A percentile compares a stretch with the other conserved stretches of the same genome.
phyloP scores from a whole-genome alignment of 2,797 vertebrate species.

The Kryptolebias ocellatus region DNA sequence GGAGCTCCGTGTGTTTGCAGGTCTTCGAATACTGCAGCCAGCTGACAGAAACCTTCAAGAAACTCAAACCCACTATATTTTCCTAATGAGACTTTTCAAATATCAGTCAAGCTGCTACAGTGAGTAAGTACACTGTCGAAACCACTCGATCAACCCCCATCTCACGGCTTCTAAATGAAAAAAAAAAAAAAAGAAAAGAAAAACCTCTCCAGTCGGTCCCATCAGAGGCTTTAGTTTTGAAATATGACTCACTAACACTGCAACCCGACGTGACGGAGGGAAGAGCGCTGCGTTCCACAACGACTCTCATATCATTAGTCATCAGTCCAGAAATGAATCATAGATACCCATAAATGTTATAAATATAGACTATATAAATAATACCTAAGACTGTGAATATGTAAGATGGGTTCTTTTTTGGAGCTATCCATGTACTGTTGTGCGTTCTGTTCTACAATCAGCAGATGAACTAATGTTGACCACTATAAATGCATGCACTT shows the following conservation, averaged over 20 bases:
- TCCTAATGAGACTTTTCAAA: constrained; percentile 68
- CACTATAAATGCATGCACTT: constrained; percentile 86
- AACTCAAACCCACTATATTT: constrained; percentile 52
- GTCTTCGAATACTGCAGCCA: constrained; percentile 40
- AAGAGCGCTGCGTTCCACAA: constrained; percentile 61
- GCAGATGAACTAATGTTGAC: constrained; percentile 77
- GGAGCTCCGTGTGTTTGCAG: constrained; percentile 12
- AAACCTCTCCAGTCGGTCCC: constrained; percentile 54
- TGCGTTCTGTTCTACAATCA: constrained; percentile 78
- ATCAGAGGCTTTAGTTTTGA: constrained; percentile 76
- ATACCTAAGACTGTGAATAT: constrained; percentile 86
- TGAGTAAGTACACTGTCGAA: constrained; percentile 62
- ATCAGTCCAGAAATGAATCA: constrained; percentile 72
- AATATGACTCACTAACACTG: constrained; percentile 71
- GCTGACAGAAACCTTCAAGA: constrained; percentile 38
- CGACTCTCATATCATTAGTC: constrained; percentile 73
- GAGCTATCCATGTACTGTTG: constrained; percentile 79
- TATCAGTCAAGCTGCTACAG: constrained; percentile 73
- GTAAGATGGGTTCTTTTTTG: constrained; percentile 75
- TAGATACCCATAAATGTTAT: constrained; percentile 77
- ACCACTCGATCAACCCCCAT: constrained; percentile 62
- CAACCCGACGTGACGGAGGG: constrained; percentile 51
- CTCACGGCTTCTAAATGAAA: constrained; percentile 32
- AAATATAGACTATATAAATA: constrained; percentile 83
- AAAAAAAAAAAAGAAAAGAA: constrained; percentile 14